Base-by-base conservation (phyloP, 2,797 vertebrate genomes). In the Novumbra hubbsi region DNA sequence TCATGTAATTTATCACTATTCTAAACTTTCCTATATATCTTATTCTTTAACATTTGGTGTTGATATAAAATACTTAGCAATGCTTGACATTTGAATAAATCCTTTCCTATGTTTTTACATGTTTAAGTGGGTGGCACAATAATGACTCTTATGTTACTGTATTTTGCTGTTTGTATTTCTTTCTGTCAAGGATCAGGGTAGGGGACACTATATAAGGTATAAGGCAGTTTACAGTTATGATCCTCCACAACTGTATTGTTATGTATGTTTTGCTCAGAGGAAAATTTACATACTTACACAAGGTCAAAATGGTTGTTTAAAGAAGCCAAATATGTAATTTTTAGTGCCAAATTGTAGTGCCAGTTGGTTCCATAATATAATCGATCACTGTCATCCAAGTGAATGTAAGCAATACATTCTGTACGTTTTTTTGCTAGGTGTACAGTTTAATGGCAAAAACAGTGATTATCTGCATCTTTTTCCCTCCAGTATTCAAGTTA, bases 11-110 rank as follows among this genome's bases (percentile, higher is more conserved):
- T 96, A 96, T 96, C 96, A 95, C 93, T 95, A 93, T 95, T 96
- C 94, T 95, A 95, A 95, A 93, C 91, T 94, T 96, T 96, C 94
- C 93, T 96, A 95, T 98, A 95, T 95, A 96, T 94, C 94, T 94
- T 96, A 95, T 96, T 95, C 95, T 96, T 97, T 97, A 96, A 95
- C 95, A 95, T 96, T 96, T 94, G 95, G 94, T 98, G 96, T 98
- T 96, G 94, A 94, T 96, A 97, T 95, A 91, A 93, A 95, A 91
- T 95, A 95, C 94, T 95, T 96, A 95, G 93, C 94, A 90, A 94
- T 95, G 96, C 94, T 98, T 94, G 93, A 95, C 94, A 96, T 96
- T 96, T 94, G 92, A 94, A 94, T 94, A 94, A 94, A 95, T 92
- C 87, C 60, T 87, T 95, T 95, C 93, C 91, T 96, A 93, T 92